Evolutionary conservation across 2,888 invertebrate species (phyloP).

Genomic region (Thysanoteuthis rhombus): DNA sequence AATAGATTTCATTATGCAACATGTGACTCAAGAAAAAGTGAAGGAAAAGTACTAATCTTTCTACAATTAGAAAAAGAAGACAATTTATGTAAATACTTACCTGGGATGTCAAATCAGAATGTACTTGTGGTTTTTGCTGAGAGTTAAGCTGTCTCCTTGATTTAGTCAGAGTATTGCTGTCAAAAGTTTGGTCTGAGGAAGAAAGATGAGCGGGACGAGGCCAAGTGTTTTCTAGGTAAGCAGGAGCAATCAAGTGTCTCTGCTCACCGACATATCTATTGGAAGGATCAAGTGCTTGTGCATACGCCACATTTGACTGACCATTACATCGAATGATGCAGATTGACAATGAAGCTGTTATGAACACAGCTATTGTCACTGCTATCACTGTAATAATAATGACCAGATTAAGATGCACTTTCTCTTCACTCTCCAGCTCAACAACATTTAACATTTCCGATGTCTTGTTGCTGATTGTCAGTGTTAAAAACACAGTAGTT

Average conservation of each 20-base stretch:
- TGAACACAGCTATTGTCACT: neutral
- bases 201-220: neutral
- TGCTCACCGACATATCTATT: neutral
- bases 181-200: neutral
- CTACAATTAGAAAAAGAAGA: neutral
- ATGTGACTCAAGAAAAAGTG: no score
- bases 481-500: neutral
- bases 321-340: slow-evolving; percentile 12
- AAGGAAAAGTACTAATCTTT: no score
- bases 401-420: neutral
- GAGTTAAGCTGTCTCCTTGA: neutral
- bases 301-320: neutral
- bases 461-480: neutral
- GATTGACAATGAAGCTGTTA: neutral
- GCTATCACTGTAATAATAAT: slow-evolving; percentile 12
- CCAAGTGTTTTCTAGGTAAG: neutral
- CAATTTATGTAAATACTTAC: neutral
- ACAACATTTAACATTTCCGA: neutral
- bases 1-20: no score
- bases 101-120: neutral
- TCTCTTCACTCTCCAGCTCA: neutral
- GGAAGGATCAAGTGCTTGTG: neutral
- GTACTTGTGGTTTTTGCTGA: neutral
- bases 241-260: neutral
- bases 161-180: neutral